Evolutionary conservation across 2,113 vertebrate species (phyloP), one percentile per base, ranked within the genome.

Genomic region (Albula goreensis): DNA sequence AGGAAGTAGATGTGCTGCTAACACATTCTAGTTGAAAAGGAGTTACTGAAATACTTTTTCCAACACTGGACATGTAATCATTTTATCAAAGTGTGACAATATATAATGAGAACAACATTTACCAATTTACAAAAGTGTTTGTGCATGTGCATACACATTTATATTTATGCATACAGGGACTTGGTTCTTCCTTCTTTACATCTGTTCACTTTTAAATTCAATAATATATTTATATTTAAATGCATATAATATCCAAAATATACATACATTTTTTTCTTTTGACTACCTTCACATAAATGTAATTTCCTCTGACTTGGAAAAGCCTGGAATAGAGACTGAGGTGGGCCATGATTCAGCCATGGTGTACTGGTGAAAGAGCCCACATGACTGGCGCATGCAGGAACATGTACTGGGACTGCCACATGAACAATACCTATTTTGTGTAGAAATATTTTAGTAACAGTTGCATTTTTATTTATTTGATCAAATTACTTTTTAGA

Each of bases 221-320:
- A 22, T 74, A 25, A 74, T 49, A 79, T 79, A 79, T 79, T 79
- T 50, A 79, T 79, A 79, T 49, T 79, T 25, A 79, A 49, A 48
- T 79, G 78, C 49, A 79, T 79, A 50, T 79, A 79, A 79, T 79
- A 79, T 50, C 2, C 31, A 79, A 50, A 79, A 49, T 19, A 79
- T 79, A 79, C 49, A 79, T 79, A 79, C 48, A 79, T 12, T 50
- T 79, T 79, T 5, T 79, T 79, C 11, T 79, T 12, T 0, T 56
- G 48, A 41, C 31, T 48, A 0, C 22, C 22, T 80, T 49, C 78
- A 41, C n/a, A 80, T 49, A 49, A 82, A n/a, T 31, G 15, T 17
- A 19, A 82, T 17, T 10, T 12, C 25, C 19, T 53, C 9, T 82
- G 53, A 48, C 19, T 19, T 49, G 2, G 31, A 41, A 41, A 66